A percentile compares a stretch with the other conserved stretches of the same genome.
Evolutionary conservation across 1,140 invertebrate genomes (phyloP).

Genomic region (Meloidogyne hapla): DNA sequence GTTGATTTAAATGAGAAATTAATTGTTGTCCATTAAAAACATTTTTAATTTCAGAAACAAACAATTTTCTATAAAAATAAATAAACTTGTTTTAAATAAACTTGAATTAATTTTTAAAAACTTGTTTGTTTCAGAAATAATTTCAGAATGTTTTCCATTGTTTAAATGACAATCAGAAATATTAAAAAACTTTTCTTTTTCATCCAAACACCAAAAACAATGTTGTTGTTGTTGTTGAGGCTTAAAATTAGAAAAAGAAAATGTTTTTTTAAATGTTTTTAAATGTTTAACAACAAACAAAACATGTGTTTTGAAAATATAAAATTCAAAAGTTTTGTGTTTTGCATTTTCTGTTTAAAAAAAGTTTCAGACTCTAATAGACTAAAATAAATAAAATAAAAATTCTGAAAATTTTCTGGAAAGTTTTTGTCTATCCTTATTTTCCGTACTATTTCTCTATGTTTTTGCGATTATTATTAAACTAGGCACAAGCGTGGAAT

Average conservation of each 20-base stretch:
- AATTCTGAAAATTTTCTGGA: too few species aligned
- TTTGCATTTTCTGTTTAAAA: too few species aligned
- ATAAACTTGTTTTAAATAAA: constrained; percentile 22
- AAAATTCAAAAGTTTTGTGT: too few species aligned
- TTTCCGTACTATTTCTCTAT: too few species aligned
- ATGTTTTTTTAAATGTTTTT: not conserved
- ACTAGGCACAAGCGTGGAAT: too few species aligned
- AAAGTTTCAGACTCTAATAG: too few species aligned
- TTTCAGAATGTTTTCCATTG: constrained; percentile 7
- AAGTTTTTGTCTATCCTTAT: too few species aligned
- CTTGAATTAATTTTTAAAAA: not conserved
- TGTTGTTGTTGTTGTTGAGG: constrained; percentile 16
- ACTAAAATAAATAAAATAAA: too few species aligned
- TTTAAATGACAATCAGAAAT: constrained; percentile 18
- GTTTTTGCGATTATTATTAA: too few species aligned
- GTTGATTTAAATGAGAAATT: constrained; percentile 32
- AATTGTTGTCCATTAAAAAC: constrained; percentile 37
- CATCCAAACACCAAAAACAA: constrained; percentile 39
- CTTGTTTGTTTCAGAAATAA: constrained; percentile 13
- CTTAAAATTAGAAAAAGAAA: too few species aligned
- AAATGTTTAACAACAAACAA: not conserved
- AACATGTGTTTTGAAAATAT: too few species aligned
- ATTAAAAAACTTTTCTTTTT: constrained; percentile 29
- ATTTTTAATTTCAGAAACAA: constrained; percentile 30
- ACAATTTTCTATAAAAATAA: constrained; percentile 13